Evolutionary conservation across 2,888 invertebrate genomes (phyloP), one percentile per base, ranked within the genome.

Genomic region (Therioaphis trifolii): DNA sequence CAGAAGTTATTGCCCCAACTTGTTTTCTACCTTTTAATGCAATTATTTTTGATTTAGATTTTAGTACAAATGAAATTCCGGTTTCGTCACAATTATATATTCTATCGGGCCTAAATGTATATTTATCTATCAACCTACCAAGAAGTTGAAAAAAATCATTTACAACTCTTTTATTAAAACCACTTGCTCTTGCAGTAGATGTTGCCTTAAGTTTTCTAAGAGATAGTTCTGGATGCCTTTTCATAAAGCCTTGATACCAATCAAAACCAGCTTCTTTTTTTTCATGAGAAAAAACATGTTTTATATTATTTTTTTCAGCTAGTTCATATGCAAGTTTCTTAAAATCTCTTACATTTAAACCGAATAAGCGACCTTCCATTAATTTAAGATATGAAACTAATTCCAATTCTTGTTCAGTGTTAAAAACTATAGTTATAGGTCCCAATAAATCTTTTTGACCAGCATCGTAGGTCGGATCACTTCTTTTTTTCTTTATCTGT

Each of bases 141-240:
- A 85, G 61, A 27, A 85, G 55, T 29, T 58, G 27, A 72, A 85
- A 87, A 84, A 87, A 86, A 58, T 86, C 71, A 74, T 35, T 29
- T 86, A 86, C 85, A 85, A 85, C 74, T 84, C 85, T 82, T 86
- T 86, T 87, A 75, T 88, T 88, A 66, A 88, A 89, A 1, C 87
- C 87, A 69, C 85, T n/a, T n/a, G n/a, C n/a, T n/a, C n/a, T 84
- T 2, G 87, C 88, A 71, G 87, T 86, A 49, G 87, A 85, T 77
- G 87, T 87, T 29, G 85, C 86, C 85, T 87, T 86, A 79, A 87
- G 87, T 85, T 52, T 86, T 40, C 87, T 85, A 46, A 87, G 78
- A 71, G 86, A 86, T 72, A 87, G 85, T 71, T 84, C 85, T 69
- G 86, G 86, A 86, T 84, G 77, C 86, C 85, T 80, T 4, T n/a